Percentiles rank a stretch among this genome's conserved stretches.
phyloP scores from a whole-genome alignment of 2,888 invertebrate species.

The Drosophila niveifrons region DNA sequence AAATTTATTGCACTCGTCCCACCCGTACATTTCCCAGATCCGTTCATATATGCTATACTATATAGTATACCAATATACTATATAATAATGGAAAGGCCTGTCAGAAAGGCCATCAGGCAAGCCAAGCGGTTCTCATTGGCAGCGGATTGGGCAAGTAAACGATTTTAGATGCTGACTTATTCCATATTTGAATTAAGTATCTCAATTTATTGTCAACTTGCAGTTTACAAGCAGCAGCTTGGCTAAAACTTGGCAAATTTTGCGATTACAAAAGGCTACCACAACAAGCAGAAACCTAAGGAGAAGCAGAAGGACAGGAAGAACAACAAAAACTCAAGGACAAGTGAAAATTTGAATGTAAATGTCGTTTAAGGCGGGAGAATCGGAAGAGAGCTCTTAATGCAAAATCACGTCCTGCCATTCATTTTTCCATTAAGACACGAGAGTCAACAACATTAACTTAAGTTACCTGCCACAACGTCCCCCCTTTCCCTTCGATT shows the following conservation, averaged over 20 bases:
- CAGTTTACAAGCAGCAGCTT: conserved; percentile 1
- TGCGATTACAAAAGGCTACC: conserved; percentile 1
- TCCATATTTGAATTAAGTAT: conserved; percentile 30
- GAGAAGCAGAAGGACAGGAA: not conserved
- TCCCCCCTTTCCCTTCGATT: not conserved
- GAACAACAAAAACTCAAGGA: conserved; percentile 10
- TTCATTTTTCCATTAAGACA: conserved; percentile 58
- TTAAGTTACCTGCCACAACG: conserved; percentile 47
- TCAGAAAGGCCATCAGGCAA: conserved; percentile 36
- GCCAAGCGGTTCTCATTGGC: no score
- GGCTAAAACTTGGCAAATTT: not conserved
- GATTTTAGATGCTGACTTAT: conserved; percentile 29
- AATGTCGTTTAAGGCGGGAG: conserved; percentile 41
- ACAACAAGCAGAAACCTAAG: not conserved
- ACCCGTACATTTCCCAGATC: conserved; percentile 7
- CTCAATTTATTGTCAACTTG: conserved; percentile 11
- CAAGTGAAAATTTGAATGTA: conserved; percentile 51
- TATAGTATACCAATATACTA: not conserved
- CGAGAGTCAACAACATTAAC: conserved; percentile 58
- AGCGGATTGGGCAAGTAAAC: conserved; percentile 13
- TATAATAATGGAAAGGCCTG: conserved; percentile 18
- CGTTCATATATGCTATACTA: not conserved
- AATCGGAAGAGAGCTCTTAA: conserved; percentile 56
- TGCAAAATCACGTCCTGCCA: conserved; percentile 56
- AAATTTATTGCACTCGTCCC: conserved; percentile 65